A percentile compares a stretch with the other conserved stretches of the same genome.
These are phyloP conservation scores for Macrostomum cliftonense DNA, from an alignment of 2,888 invertebrate genomes.

Conservation along the genomic window DNA sequence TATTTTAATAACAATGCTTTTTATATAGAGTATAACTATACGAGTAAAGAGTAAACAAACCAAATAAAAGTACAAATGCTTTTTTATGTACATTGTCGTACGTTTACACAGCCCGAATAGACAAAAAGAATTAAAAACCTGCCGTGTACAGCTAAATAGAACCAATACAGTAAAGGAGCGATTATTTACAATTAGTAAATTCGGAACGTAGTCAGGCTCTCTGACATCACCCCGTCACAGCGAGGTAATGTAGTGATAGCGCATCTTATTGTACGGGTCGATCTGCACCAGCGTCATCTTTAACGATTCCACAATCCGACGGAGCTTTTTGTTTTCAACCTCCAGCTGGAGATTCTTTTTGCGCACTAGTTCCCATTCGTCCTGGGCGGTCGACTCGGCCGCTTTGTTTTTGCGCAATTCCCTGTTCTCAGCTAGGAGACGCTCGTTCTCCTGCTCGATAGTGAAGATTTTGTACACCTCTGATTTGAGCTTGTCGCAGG, in stretches of 20 bases:
- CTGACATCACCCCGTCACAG: neutral
- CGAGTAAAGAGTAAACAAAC: no score
- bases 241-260: slow-evolving; percentile 9
- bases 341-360: slow-evolving; percentile 8
- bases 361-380: slow-evolving; percentile 7
- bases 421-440: slow-evolving; percentile 4
- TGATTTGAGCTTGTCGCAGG: slow-evolving; percentile 8
- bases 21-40: no score
- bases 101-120: no score
- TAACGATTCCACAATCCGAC: slow-evolving; percentile 7
- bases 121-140: no score
- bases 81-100: no score
- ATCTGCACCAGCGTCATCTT: slow-evolving; percentile 8
- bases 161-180: no score
- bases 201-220: no score
- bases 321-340: slow-evolving; percentile 8
- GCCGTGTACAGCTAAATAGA: no score
- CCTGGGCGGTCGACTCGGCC: neutral
- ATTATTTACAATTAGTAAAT: no score
- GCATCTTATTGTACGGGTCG: slow-evolving; percentile 5
- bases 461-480: slow-evolving; percentile 8
- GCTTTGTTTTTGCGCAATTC: slow-evolving; percentile 4
- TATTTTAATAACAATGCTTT: no score
- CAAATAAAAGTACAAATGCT: no score
- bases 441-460: slow-evolving; percentile 9